Evolutionary conservation across 2,888 invertebrate genomes (phyloP), one percentile per base, ranked within the genome.

Genomic region (Stramonita haemastoma): DNA sequence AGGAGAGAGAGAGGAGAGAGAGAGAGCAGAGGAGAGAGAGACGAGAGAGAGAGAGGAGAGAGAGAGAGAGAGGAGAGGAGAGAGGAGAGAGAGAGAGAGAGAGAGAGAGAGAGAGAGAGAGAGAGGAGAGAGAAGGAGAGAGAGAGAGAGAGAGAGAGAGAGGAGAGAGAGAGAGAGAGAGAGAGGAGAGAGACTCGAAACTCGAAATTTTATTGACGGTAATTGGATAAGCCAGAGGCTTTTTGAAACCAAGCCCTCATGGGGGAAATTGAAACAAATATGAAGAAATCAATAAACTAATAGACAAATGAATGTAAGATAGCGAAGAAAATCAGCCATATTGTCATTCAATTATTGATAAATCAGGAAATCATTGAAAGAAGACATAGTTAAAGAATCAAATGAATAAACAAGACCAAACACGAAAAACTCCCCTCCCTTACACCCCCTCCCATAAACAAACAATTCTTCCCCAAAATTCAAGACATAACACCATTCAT

Each of bases 81-180:
- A n/a, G 73, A 73, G 13, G n/a, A n/a, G n/a, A n/a, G n/a, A n/a
- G n/a, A n/a, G 26, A n/a, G 29, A n/a, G 1, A 29, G 0, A n/a
- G 29, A n/a, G 4, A n/a, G n/a, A 13, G n/a, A 5, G 13, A n/a
- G n/a, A n/a, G 4, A 13, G 29, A 29, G 29, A n/a, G n/a, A 29
- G n/a, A 13, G 13, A n/a, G 29, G n/a, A n/a, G 73, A n/a, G n/a
- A 13, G n/a, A 73, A n/a, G 13, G n/a, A 73, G 26, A n/a, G 73
- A 26, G n/a, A 73, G 73, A 73, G 73, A n/a, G 29, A 73, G n/a
- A 73, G 73, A 73, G n/a, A n/a, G 29, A 73, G 73, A 73, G n/a
- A n/a, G 13, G 29, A 29, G 29, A 13, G n/a, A n/a, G n/a, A 29
- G n/a, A 29, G 11, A 73, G 6, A 70, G 26, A 70, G 17, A 60